A percentile compares a stretch with the other conserved stretches of the same genome.
phyloP scores from a whole-genome alignment of 2,888 invertebrate genomes.

The Chloromyia formosa region DNA sequence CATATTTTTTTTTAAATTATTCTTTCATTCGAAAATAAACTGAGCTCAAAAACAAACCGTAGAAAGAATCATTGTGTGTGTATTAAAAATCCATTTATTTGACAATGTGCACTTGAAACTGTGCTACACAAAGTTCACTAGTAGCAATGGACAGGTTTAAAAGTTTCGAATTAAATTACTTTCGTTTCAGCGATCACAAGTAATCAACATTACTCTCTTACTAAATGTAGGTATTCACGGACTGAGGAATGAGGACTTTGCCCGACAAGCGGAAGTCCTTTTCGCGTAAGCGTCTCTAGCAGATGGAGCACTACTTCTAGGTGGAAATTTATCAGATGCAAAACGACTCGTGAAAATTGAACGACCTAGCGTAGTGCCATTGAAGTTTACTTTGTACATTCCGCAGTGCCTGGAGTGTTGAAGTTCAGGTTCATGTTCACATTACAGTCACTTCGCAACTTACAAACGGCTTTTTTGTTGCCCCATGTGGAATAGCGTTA shows the following conservation, averaged over 20 bases:
- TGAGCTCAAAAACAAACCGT: no score
- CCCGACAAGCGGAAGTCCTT: not conserved
- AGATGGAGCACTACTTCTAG: not conserved
- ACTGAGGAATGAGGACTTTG: not conserved
- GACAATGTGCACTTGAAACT: no score
- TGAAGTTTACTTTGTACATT: not conserved
- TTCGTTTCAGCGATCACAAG: not conserved
- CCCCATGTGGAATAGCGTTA: not conserved
- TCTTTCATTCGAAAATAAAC: no score
- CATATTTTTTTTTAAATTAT: no score
- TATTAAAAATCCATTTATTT: no score
- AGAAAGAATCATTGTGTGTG: no score
- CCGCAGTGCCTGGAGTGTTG: not conserved
- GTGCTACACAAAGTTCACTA: no score
- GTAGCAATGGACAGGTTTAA: no score
- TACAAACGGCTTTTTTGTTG: not conserved
- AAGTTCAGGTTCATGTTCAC: not conserved
- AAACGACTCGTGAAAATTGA: slow-evolving; percentile 26
- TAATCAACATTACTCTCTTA: not conserved
- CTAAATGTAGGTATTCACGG: not conserved
- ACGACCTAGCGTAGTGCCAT: slow-evolving; percentile 17
- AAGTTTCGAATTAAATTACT: not conserved
- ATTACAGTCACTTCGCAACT: not conserved
- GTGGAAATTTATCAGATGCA: slow-evolving; percentile 10
- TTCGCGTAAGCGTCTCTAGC: no score